Conservation (phyloP, 2,113 vertebrate genomes). For the Passer domesticus region DNA sequence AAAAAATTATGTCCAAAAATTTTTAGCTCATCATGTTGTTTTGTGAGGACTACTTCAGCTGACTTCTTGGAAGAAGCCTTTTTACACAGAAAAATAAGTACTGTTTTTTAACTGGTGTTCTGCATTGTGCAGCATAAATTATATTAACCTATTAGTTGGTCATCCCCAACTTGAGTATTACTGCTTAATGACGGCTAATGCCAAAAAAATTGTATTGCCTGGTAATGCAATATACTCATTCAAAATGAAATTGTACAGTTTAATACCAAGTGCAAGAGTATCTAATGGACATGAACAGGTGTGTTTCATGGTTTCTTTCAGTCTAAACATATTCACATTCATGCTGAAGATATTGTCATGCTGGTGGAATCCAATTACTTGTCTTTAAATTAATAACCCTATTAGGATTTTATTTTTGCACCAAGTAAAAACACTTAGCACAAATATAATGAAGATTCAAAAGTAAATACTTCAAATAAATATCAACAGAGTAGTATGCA, state of each 20-base stretch:
- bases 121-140: not conserved
- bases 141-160: not conserved
- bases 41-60: not conserved
- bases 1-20: not conserved
- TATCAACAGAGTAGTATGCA: not conserved
- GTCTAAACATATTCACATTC: not conserved
- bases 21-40: not conserved
- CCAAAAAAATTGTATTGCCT: slow-evolving; percentile 2
- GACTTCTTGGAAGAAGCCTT: not conserved
- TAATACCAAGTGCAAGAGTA: not conserved
- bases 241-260: not conserved
- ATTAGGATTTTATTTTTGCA: not conserved
- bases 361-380: not conserved
- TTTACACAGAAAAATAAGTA: not conserved
- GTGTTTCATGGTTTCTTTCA: not conserved
- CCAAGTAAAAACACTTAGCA: not conserved
- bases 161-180: not conserved
- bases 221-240: not conserved
- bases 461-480: not conserved
- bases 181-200: not conserved
- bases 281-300: not conserved
- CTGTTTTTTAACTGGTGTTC: not conserved
- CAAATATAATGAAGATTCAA: not conserved
- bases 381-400: not conserved
- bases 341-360: not conserved